Percentiles rank a stretch among this genome's conserved stretches.
These are phyloP conservation scores for Tragelaphus strepsiceros DNA, from an alignment of 2,113 vertebrate species.

Conservation along the genomic window DNA sequence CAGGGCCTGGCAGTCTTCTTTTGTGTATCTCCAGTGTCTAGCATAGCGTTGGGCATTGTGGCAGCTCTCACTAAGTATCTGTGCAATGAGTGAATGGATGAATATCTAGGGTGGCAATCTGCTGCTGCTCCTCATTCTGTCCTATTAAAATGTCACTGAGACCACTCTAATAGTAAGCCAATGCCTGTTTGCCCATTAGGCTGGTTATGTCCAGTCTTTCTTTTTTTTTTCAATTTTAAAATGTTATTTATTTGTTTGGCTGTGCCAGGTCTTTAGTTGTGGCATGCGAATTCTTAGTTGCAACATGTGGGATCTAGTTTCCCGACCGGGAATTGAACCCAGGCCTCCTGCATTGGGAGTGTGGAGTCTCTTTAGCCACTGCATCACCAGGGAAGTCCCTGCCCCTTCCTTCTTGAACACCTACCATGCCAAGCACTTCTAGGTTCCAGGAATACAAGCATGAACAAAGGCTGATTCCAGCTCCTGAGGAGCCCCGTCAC, in stretches of 20 bases:
- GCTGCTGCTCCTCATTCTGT: not conserved
- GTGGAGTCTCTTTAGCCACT: not conserved
- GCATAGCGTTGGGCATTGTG: not conserved
- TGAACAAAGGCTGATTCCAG: not conserved
- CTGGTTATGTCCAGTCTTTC: not conserved
- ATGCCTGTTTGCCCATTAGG: not conserved
- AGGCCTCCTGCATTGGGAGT: not conserved
- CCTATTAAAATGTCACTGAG: not conserved
- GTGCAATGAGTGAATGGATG: not conserved
- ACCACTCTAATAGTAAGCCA: not conserved
- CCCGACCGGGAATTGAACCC: accelerated
- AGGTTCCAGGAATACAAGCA: not conserved
- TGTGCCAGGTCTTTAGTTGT: not conserved
- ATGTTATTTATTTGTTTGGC: not conserved
- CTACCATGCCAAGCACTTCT: not conserved
- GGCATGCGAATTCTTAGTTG: not conserved
- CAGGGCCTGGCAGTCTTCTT: not conserved
- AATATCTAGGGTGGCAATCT: not conserved
- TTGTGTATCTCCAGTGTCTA: not conserved
- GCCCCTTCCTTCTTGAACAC: not conserved
- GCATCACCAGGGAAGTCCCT: not conserved
- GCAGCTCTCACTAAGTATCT: not conserved
- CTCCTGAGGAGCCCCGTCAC: not conserved
- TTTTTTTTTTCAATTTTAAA: not conserved
- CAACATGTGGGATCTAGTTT: not conserved